Evolutionary conservation across 2,797 vertebrate species (phyloP), one percentile per base, ranked within the genome.

Genomic region (Dromococcyx pavoninus): DNA sequence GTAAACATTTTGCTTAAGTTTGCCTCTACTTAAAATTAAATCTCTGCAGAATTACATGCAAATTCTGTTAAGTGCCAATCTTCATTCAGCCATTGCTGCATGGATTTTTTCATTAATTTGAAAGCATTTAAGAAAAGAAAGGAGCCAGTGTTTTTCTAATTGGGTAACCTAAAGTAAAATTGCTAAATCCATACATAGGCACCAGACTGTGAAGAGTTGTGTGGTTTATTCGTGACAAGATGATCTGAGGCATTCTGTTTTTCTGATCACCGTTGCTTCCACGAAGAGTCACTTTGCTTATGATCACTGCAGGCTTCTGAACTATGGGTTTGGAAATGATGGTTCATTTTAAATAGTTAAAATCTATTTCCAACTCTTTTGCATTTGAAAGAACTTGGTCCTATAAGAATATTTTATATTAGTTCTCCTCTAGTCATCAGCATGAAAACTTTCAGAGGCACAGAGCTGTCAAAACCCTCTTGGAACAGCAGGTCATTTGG

Each of bases 111-210:
- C 44, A 74, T 83, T 88, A 71, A 89, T 91, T 91, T 95, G 65
- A 93, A 93, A 77, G 57, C 54, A 62, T 83, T 91, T 88, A 56
- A 66, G 92, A 48, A 83, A 86, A 57, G 71, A 43, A 56, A 75
- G 74, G 81, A 90, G 53, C 17, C 48, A 27, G 78, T 67, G 37
- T 65, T 86, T 48, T 93, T 80, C 60, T 92, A 92, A 96, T 35
- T 82, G 91, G 60, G 22, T 57, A 57, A 85, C 61, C 51, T 67
- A 44, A 86, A 92, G 50, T 61, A 72, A 78, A 91, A 88, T 80
- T 85, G 65, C 50, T 80, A 89, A 91, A 93, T 86, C 88, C 43
- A 33, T 89, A 81, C 51, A 46, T 69, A 78, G 70, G 70, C 48
- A 78, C 24, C n/a, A 72, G 62, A 33, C 54, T 88, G 50, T 69